phyloP scores from a whole-genome alignment of 2,113 vertebrate genomes.

The Dasyprocta punctata region DNA sequence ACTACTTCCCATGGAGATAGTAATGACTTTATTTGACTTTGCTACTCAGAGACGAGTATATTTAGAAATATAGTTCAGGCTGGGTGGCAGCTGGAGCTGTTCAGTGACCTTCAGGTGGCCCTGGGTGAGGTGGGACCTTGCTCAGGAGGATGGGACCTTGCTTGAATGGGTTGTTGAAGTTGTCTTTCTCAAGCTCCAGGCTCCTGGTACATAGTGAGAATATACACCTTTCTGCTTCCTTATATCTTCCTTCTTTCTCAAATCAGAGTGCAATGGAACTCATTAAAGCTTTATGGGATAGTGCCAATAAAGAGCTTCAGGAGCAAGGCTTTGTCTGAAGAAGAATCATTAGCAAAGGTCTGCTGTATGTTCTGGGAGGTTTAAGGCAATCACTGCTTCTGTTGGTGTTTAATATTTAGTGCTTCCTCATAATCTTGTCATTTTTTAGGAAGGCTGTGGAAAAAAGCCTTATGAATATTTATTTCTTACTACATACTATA shows the following conservation, averaged over 20 bases:
- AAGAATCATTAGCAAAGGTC: neutral
- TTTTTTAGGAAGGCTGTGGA: slow-evolving; percentile 38
- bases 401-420: slow-evolving; percentile 50
- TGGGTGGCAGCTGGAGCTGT: neutral
- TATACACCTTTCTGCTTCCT: neutral
- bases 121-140: neutral
- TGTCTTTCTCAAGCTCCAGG: neutral
- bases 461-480: slow-evolving; percentile 49
- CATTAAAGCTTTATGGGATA: slow-evolving; percentile 45
- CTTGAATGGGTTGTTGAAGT: neutral
- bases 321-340: neutral
- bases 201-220: neutral
- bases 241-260: neutral
- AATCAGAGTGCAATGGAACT: neutral
- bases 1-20: neutral
- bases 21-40: neutral
- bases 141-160: too few relatives aligned
- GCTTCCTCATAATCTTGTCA: slow-evolving; percentile 23
- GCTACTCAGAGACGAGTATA: neutral
- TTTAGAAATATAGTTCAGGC: neutral
- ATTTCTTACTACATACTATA: slow-evolving; percentile 43
- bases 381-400: neutral
- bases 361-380: neutral
- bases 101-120: neutral
- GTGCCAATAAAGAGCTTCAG: slow-evolving; percentile 31